These are phyloP conservation scores for Rhinella marina DNA, from an alignment of 2,797 vertebrate species.

Conservation along the genomic window DNA sequence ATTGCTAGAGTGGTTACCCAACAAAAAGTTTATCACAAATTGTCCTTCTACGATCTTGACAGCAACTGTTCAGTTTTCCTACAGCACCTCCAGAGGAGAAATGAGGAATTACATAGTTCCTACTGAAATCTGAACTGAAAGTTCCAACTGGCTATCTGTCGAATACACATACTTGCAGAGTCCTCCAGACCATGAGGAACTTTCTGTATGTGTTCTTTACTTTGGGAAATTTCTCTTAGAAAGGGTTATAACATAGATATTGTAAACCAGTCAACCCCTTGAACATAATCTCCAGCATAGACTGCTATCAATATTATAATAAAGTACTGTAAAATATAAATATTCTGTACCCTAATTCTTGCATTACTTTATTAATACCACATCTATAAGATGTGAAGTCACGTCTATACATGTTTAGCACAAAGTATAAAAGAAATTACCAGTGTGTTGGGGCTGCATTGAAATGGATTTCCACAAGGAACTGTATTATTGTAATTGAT, in stretches of 20 bases:
- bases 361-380: not conserved
- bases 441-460: not conserved
- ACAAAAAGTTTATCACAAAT: too few relatives aligned
- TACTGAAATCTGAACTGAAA: too few relatives aligned
- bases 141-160: not conserved
- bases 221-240: too few relatives aligned
- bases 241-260: not conserved
- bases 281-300: not conserved
- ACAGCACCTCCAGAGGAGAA: not conserved
- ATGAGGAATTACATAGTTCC: not conserved
- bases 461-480: constrained; percentile 25
- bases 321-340: not conserved
- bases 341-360: not conserved
- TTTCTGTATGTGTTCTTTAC: too few relatives aligned
- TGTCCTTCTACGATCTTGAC: too few relatives aligned
- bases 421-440: not conserved
- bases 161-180: too few relatives aligned
- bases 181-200: too few relatives aligned
- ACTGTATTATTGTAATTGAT: constrained; percentile 37
- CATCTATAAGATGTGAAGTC: not conserved
- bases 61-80: not conserved
- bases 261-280: not conserved
- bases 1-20: too few relatives aligned
- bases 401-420: not conserved
- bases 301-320: not conserved